Evolutionary conservation across 1,140 invertebrate species (phyloP), one percentile per base, ranked within the genome.

Genomic region (Pseudomyrmex pallidus): DNA sequence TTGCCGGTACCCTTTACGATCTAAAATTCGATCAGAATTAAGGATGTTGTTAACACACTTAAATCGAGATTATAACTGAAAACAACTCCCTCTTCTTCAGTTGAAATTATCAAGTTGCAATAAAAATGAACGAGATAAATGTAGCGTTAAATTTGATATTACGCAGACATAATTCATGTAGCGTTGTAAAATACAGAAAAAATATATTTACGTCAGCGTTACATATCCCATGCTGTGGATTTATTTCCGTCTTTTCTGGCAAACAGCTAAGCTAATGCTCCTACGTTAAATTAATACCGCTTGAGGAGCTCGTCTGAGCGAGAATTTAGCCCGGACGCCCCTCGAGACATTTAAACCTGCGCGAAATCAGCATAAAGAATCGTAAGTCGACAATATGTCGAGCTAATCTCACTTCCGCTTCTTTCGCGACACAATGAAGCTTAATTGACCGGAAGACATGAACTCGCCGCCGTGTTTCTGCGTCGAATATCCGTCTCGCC

Each of bases 361-460:
- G 22, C 17, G 48, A 64, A 35, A 13, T 54, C n/a, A 57, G 64
- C 63, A 44, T 15, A 80, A 83, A 64, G 74, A 78, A 74, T 85
- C 77, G 86, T 73, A 80, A 87, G 67, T 57, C 72, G 52, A 73
- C 50, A 22, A 15, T 59, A 59, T 22, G 57, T 77, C 35, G 61
- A 57, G 57, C 64, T 72, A 62, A 83, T 82, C 35, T 78, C 68
- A 63, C 46, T 74, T 84, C 63, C 76, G 82, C 20, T 68, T 20
- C 20, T 50, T 68, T 52, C 56, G 22, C 44, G 15, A 48, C 35
- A 85, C 74, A 82, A 85, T 87, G 66, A 76, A n/a, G 59, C 62
- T 82, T 89, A 89, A 89, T 89, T 88, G 87, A 84, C 66, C 87
- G 87, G 82, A 85, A 87, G 64, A 68, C 59, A 74, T 67, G 66